phyloP scores from a whole-genome alignment of 2,797 vertebrate species.

The Schizothorax lantsangensis region DNA sequence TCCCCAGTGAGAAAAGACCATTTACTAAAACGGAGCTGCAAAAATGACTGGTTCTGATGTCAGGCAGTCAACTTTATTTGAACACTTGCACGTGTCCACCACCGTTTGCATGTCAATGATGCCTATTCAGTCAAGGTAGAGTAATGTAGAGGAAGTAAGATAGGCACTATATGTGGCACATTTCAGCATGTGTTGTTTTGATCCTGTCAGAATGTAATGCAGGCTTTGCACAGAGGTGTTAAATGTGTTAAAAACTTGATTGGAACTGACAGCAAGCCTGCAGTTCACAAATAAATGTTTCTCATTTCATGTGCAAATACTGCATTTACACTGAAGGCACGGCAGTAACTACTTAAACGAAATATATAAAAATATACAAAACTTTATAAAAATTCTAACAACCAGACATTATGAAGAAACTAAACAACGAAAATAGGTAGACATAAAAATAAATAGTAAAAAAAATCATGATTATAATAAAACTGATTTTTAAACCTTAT shows the following conservation, averaged over 20 bases:
- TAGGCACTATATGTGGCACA: background rate
- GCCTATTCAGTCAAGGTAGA: background rate
- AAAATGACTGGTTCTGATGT: background rate
- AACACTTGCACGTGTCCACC: background rate
- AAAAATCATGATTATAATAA: background rate
- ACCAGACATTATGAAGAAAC: background rate
- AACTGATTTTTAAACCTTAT: background rate
- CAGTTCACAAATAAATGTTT: background rate
- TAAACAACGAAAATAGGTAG: background rate
- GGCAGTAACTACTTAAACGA: background rate
- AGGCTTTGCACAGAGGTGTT: background rate
- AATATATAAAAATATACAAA: background rate
- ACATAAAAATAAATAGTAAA: background rate
- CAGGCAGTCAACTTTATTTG: background rate
- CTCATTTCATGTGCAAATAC: background rate
- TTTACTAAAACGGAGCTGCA: background rate
- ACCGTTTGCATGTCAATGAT: background rate
- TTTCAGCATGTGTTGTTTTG: background rate
- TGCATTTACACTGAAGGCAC: background rate
- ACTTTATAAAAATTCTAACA: background rate
- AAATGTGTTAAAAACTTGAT: background rate
- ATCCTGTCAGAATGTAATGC: background rate
- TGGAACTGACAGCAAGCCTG: background rate
- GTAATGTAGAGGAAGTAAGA: background rate
- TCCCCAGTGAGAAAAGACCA: background rate